phyloP scores from a whole-genome alignment of 1,140 invertebrate species.

The Cylas formicarius region DNA sequence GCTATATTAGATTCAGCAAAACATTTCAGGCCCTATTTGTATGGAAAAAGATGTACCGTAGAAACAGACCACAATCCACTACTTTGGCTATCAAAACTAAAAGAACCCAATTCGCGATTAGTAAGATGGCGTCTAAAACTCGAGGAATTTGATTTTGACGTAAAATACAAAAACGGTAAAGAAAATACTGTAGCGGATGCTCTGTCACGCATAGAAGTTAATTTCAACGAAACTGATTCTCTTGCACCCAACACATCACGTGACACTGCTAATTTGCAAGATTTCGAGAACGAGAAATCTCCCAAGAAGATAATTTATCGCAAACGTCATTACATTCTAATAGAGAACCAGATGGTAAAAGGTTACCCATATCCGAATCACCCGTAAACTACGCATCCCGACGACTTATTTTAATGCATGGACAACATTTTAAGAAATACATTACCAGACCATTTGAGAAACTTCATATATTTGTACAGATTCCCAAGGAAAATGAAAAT shows the following conservation, averaged over 20 bases:
- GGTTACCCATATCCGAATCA: constrained; percentile 8
- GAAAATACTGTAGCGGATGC: constrained; percentile 12
- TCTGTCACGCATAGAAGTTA: constrained; percentile 6
- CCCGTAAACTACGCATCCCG: constrained; percentile 8
- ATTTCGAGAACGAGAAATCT: constrained; percentile 4
- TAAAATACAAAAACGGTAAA: constrained; percentile 12
- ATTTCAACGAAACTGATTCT: constrained; percentile 13
- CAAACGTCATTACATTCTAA: constrained; percentile 6
- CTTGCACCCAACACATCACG: constrained; percentile 1
- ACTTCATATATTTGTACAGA: not conserved
- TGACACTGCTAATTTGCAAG: constrained; percentile 2
- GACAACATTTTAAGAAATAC: not conserved
- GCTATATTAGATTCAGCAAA: constrained; percentile 15
- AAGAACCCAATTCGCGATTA: constrained; percentile 13
- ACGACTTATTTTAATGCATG: constrained; percentile 6
- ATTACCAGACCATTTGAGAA: constrained; percentile 8
- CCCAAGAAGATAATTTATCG: not conserved
- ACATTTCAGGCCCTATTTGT: constrained; percentile 15
- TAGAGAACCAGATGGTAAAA: constrained; percentile 6
- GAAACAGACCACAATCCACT: constrained; percentile 20
- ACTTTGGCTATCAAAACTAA: constrained; percentile 15
- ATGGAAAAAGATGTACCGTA: too few species aligned
- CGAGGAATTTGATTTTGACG: constrained; percentile 10
- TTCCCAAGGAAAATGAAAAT: constrained; percentile 1
- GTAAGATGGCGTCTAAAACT: constrained; percentile 8